phyloP scores from a whole-genome alignment of 1,140 invertebrate genomes.

The Potamilus streckersoni region DNA sequence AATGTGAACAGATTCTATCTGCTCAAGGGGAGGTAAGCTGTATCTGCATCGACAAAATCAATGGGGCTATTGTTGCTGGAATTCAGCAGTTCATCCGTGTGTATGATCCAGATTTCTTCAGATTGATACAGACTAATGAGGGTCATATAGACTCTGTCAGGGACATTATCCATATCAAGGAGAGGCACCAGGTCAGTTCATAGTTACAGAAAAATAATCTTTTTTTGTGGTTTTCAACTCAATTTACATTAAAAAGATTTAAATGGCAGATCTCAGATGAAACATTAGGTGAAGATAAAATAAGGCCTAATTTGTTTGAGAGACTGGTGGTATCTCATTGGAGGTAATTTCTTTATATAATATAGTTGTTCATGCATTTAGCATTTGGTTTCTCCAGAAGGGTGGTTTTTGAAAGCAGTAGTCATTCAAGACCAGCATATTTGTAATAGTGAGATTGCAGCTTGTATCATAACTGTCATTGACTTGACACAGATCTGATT shows the following conservation, averaged over 20 bases:
- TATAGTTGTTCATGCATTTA: no score
- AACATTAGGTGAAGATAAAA: no score
- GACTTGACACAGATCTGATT: no score
- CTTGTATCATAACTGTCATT: no score
- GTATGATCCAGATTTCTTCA: conserved; percentile 62
- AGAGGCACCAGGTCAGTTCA: conserved; percentile 59
- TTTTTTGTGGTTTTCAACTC: background rate
- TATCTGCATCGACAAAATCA: conserved; percentile 61
- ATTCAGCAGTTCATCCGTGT: conserved; percentile 64
- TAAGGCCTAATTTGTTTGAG: no score
- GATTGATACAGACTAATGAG: conserved; percentile 64
- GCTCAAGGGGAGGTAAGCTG: conserved; percentile 53
- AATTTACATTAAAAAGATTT: background rate
- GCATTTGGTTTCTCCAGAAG: no score
- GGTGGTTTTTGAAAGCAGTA: no score
- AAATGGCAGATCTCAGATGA: no score
- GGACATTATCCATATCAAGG: conserved; percentile 64
- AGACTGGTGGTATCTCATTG: no score
- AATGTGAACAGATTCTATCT: conserved; percentile 62
- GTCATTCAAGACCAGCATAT: no score
- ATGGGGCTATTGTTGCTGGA: conserved; percentile 63
- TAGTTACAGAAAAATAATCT: background rate
- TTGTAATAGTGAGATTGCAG: no score
- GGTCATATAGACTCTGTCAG: conserved; percentile 65
- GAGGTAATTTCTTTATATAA: no score